Conservation (phyloP, 2,797 vertebrate species). For the Etheostoma nigrum region DNA sequence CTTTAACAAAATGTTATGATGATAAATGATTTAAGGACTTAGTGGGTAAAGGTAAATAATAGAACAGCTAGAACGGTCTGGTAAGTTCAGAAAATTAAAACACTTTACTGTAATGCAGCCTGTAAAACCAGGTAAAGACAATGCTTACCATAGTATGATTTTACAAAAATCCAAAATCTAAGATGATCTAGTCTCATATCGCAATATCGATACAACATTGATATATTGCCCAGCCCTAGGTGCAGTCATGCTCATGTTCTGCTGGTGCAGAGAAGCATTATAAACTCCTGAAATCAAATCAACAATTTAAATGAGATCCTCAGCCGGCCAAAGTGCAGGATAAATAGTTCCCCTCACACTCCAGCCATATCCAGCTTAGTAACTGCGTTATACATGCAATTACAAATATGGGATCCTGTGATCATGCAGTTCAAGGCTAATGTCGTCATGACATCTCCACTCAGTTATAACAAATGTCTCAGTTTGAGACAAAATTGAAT, state of each 20-base stretch:
- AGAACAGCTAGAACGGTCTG: too few relatives aligned
- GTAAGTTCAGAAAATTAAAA: too few relatives aligned
- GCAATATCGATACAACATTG: too few relatives aligned
- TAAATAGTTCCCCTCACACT: constrained; percentile 12
- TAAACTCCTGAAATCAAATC: constrained; percentile 28
- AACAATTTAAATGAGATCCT: constrained; percentile 14
- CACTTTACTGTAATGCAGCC: too few relatives aligned
- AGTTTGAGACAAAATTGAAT: background rate
- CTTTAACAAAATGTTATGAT: too few relatives aligned
- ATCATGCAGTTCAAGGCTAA: constrained; percentile 17
- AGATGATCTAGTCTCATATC: too few relatives aligned
- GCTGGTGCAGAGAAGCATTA: constrained; percentile 54
- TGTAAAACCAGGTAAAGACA: too few relatives aligned
- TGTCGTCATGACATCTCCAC: background rate
- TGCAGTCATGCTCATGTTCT: constrained; percentile 37
- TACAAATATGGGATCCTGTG: constrained; percentile 28
- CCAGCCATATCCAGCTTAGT: constrained; percentile 6
- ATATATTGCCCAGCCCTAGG: constrained; percentile 4
- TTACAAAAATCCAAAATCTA: too few relatives aligned
- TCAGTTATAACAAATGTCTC: constrained; percentile 13
- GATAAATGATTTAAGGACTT: too few relatives aligned
- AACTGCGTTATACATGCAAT: constrained; percentile 44
- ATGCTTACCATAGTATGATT: too few relatives aligned
- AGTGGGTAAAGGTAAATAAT: too few relatives aligned
- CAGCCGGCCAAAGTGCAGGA: constrained; percentile 29